These are phyloP conservation scores for Leucophenga varia DNA, from an alignment of 1,140 invertebrate species.

Conservation along the genomic window DNA sequence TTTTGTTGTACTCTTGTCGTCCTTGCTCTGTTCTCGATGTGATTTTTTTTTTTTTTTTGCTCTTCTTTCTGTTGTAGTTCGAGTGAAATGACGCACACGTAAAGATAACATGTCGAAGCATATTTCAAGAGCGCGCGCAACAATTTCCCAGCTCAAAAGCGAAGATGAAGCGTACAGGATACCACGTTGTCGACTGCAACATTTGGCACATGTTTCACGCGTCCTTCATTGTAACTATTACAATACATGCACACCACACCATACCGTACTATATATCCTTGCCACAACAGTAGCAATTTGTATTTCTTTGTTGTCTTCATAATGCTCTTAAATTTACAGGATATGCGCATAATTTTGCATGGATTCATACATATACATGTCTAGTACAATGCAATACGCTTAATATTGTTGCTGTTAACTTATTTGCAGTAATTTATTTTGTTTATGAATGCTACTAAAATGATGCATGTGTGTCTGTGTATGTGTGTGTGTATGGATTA, in stretches of 20 bases:
- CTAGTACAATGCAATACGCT: too few species aligned
- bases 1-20: constrained; percentile 28
- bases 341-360: constrained; percentile 44
- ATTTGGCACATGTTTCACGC: too few species aligned
- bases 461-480: constrained; percentile 11
- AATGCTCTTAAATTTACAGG: constrained; percentile 45
- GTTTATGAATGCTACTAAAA: background rate
- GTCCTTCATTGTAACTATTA: too few species aligned
- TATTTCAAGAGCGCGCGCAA: too few species aligned
- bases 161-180: too few species aligned
- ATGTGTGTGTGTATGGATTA: constrained; percentile 1
- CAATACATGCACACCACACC: too few species aligned
- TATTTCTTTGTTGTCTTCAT: constrained; percentile 16
- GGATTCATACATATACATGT: background rate
- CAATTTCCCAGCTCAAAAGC: too few species aligned
- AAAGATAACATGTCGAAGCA: constrained; percentile 29
- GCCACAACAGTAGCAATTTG: too few species aligned
- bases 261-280: too few species aligned
- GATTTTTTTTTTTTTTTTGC: too few species aligned
- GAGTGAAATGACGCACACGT: constrained; percentile 52
- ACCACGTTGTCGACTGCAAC: too few species aligned
- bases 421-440: background rate
- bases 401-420: background rate
- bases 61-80: constrained; percentile 9
- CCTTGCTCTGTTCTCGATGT: constrained; percentile 8